Evolutionary conservation across 2,797 vertebrate genomes (phyloP).

Genomic region (Hemibagrus guttatus): DNA sequence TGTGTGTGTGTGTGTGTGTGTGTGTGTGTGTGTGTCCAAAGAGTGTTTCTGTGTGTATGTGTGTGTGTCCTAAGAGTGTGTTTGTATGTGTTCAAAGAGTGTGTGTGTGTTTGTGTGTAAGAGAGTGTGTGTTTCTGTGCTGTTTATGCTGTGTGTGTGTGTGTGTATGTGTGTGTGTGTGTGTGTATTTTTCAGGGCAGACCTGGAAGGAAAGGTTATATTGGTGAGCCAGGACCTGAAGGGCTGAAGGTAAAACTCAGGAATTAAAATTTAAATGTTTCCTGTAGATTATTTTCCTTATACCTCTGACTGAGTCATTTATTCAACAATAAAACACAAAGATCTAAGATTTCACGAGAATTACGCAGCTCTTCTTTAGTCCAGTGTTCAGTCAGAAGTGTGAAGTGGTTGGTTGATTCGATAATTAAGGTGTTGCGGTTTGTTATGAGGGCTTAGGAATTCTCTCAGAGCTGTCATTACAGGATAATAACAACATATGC

Average conservation of each 20-base stretch:
- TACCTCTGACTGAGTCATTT: neutral
- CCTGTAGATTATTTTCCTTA: neutral
- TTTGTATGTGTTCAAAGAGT: slow-evolving; percentile 61
- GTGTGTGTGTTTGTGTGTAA: slow-evolving; percentile 19
- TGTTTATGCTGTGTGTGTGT: slow-evolving; percentile 21
- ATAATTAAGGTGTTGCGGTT: slow-evolving; percentile 57
- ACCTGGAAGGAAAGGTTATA: slow-evolving; percentile 84
- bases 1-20: slow-evolving; percentile 2
- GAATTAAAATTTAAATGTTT: neutral
- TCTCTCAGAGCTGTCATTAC: slow-evolving; percentile 52
- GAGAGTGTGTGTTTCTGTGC: slow-evolving; percentile 28
- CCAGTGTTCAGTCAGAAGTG: neutral
- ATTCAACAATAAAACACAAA: neutral
- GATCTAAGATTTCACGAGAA: neutral
- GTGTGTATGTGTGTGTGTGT: slow-evolving; percentile 13
- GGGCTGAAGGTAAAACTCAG: slow-evolving; percentile 80
- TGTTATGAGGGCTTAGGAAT: slow-evolving; percentile 56
- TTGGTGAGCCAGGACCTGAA: slow-evolving; percentile 85
- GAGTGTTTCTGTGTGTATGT: too few species aligned
- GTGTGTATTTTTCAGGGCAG: slow-evolving; percentile 79
- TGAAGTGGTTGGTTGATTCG: slow-evolving; percentile 2
- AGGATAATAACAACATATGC: slow-evolving; percentile 49
- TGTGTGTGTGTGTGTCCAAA: slow-evolving; percentile 21
- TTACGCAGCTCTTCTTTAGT: neutral
- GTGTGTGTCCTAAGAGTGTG: slow-evolving; percentile 23